phyloP scores from a whole-genome alignment of 2,113 vertebrate genomes.

The Podiceps cristatus region DNA sequence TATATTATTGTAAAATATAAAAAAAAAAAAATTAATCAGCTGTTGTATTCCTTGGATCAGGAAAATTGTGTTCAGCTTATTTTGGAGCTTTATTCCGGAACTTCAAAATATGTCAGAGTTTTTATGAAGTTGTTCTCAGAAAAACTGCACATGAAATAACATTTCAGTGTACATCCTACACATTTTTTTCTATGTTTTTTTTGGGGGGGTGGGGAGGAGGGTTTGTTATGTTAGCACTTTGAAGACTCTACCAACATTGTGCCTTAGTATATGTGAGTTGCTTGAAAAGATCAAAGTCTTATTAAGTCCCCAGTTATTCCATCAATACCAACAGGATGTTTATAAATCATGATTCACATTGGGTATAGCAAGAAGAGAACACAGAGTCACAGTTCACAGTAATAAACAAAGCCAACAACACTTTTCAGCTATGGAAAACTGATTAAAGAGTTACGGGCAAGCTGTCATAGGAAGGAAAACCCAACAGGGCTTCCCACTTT shows the following conservation, averaged over 20 bases:
- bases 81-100: background rate
- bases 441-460: constrained; percentile 67
- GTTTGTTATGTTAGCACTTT: background rate
- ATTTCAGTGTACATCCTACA: background rate
- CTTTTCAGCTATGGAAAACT: constrained; percentile 35
- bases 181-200: too few species aligned
- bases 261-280: background rate
- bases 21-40: background rate
- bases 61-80: background rate
- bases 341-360: constrained; percentile 56
- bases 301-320: constrained; percentile 25
- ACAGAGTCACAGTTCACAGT: background rate
- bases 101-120: fast-evolving
- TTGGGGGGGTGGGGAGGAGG: too few species aligned
- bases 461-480: constrained; percentile 55
- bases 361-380: constrained; percentile 66
- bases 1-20: background rate
- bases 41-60: background rate
- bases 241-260: background rate
- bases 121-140: background rate
- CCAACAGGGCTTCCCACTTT: constrained; percentile 62
- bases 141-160: background rate
- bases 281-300: constrained; percentile 61
- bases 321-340: constrained; percentile 73
- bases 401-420: constrained; percentile 64